Conservation (phyloP, 2,888 invertebrate species). For the Taenaris catops region DNA sequence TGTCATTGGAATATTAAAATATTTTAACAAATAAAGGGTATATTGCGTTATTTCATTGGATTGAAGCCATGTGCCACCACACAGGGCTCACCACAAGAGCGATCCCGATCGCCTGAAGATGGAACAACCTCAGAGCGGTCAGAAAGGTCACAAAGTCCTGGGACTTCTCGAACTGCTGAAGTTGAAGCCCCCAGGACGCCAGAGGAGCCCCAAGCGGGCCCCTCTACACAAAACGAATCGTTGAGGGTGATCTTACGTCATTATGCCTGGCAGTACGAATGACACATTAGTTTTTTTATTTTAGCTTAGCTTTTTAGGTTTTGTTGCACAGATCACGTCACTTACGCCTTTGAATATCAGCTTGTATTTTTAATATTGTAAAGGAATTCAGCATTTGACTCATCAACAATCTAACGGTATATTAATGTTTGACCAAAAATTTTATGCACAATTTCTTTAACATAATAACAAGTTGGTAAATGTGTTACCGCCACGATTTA, state of each 20-base stretch:
- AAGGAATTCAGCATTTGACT: slow-evolving; percentile 77
- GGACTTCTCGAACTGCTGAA: slow-evolving; percentile 36
- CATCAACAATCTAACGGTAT: slow-evolving; percentile 11
- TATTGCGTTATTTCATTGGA: slow-evolving; percentile 2
- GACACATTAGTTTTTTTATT: slow-evolving; percentile 70
- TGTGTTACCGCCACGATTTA: too few species aligned
- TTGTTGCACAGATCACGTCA: slow-evolving; percentile 56
- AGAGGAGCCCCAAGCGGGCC: slow-evolving; percentile 53
- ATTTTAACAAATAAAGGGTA: too few species aligned
- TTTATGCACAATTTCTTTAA: neutral
- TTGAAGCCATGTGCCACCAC: slow-evolving; percentile 29
- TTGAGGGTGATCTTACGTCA: slow-evolving; percentile 73
- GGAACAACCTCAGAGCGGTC: slow-evolving; percentile 39
- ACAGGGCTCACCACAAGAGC: slow-evolving; percentile 51
- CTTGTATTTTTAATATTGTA: slow-evolving; percentile 41
- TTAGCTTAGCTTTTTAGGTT: slow-evolving; percentile 63
- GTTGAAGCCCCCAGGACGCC: slow-evolving; percentile 36
- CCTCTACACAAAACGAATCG: slow-evolving; percentile 54
- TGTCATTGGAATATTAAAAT: too few species aligned
- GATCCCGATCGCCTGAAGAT: slow-evolving; percentile 49
- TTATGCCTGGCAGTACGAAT: slow-evolving; percentile 78
- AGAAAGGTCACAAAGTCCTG: slow-evolving; percentile 38
- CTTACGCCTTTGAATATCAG: slow-evolving; percentile 33
- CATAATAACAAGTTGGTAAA: too few species aligned
- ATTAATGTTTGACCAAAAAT: slow-evolving; percentile 27